Percentiles rank a stretch among this genome's conserved stretches.
Evolutionary conservation across 2,797 vertebrate species (phyloP).

Genomic region (Enteromius fasciolatus): DNA sequence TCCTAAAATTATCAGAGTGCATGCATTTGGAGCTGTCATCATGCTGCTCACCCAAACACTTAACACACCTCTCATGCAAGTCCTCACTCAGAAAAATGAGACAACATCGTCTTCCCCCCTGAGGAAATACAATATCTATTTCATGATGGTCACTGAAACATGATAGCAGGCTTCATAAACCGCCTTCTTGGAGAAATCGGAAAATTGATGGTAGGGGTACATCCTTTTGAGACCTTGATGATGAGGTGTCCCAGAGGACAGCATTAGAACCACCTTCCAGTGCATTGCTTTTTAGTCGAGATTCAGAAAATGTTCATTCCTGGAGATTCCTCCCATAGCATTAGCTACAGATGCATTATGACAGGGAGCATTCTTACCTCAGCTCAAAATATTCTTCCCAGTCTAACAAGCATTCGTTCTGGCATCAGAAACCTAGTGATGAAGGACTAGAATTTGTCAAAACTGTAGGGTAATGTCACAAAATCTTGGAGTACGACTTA

Average conservation of each 20-base stretch:
- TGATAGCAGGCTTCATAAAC: neutral
- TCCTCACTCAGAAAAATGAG: neutral
- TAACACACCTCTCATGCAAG: neutral
- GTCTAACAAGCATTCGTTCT: neutral
- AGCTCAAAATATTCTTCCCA: neutral
- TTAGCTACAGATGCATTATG: neutral
- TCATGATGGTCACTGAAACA: constrained; percentile 2
- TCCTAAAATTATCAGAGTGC: neutral
- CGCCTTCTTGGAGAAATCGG: neutral
- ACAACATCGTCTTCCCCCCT: neutral
- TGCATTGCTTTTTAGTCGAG: neutral
- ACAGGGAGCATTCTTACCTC: neutral
- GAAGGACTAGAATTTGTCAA: neutral
- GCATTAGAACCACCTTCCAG: neutral
- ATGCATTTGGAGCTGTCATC: neutral
- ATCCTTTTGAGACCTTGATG: neutral
- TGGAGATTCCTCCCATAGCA: neutral
- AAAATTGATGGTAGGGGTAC: neutral
- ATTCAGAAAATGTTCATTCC: neutral
- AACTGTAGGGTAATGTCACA: neutral
- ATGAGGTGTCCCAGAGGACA: neutral
- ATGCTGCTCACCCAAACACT: neutral
- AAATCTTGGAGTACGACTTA: neutral
- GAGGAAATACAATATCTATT: neutral
- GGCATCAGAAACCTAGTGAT: neutral